A percentile compares a stretch with the other conserved stretches of the same genome.
These are phyloP conservation scores for Echiichthys vipera DNA, from an alignment of 2,797 vertebrate species.

Conservation along the genomic window DNA sequence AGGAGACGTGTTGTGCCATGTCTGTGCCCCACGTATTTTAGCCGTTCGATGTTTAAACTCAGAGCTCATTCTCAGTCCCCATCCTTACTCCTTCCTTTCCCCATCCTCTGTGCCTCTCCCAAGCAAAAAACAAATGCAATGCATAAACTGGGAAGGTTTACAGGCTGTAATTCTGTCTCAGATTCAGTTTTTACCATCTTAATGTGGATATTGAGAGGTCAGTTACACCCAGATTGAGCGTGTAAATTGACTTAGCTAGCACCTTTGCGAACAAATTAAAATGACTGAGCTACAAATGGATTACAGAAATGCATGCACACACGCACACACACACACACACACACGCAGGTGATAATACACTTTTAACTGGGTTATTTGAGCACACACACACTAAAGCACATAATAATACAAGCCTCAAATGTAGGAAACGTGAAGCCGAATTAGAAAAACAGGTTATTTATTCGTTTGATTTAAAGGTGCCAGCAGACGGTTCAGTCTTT, in stretches of 20 bases:
- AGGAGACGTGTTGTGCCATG: no score
- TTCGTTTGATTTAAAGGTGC: constrained; percentile 40
- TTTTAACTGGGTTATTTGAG: constrained; percentile 20
- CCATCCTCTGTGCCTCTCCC: neutral
- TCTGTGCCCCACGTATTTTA: no score
- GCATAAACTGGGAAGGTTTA: constrained; percentile 11
- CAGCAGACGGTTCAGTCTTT: constrained; percentile 34
- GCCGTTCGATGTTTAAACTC: neutral
- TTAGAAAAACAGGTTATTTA: constrained; percentile 12
- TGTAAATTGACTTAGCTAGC: constrained; percentile 27
- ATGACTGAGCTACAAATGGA: constrained; percentile 3
- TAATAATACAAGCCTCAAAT: neutral
- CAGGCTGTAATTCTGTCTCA: constrained; percentile 29
- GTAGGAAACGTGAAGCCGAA: constrained; percentile 23
- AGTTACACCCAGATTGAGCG: constrained; percentile 10
- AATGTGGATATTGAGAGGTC: constrained; percentile 22
- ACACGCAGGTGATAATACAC: neutral
- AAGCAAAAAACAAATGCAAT: constrained; percentile 21
- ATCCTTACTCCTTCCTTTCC: neutral
- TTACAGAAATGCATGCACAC: constrained; percentile 5
- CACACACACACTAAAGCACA: neutral
- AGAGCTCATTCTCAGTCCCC: neutral
- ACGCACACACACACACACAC: neutral
- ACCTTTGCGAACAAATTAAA: constrained; percentile 28
- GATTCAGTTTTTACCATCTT: constrained; percentile 7